These are phyloP conservation scores for Eristalis pertinax DNA, from an alignment of 2,888 invertebrate species.

Conservation along the genomic window DNA sequence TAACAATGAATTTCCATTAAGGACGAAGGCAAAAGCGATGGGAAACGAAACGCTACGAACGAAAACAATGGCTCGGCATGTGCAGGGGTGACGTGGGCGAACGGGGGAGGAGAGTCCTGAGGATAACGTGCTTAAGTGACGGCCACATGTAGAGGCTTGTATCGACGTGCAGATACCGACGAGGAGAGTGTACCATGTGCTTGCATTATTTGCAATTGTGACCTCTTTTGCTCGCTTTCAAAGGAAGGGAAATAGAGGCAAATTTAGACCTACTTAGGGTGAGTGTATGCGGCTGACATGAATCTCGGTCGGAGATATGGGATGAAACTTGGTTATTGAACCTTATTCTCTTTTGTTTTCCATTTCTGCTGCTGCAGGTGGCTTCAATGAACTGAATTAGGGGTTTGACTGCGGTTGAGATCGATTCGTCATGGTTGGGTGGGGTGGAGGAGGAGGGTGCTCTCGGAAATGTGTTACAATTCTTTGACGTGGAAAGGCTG, in stretches of 20 bases:
- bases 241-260: conserved; percentile 11
- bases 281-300: conserved; percentile 38
- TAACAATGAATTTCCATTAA: conserved; percentile 66
- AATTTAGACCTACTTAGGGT: conserved; percentile 17
- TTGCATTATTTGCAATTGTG: conserved; percentile 19
- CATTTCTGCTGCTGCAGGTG: not conserved
- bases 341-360: not conserved
- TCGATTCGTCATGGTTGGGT: not conserved
- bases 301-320: conserved; percentile 15
- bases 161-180: not conserved
- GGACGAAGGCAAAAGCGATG: conserved; percentile 13
- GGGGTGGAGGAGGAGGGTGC: not conserved
- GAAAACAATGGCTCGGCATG: conserved; percentile 45
- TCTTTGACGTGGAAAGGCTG: no score
- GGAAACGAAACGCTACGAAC: not conserved
- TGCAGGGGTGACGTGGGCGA: conserved; percentile 7
- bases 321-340: conserved; percentile 41
- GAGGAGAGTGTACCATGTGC: conserved; percentile 26
- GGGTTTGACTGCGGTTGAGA: not conserved
- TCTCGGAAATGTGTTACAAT: no score
- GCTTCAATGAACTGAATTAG: conserved; percentile 6
- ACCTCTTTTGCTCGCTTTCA: conserved; percentile 9
- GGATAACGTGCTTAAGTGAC: conserved; percentile 60
- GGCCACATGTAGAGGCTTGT: conserved; percentile 43
- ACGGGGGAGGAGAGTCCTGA: not conserved